Base-by-base conservation (phyloP, 2,888 invertebrate genomes). In the Chesias legatella region DNA sequence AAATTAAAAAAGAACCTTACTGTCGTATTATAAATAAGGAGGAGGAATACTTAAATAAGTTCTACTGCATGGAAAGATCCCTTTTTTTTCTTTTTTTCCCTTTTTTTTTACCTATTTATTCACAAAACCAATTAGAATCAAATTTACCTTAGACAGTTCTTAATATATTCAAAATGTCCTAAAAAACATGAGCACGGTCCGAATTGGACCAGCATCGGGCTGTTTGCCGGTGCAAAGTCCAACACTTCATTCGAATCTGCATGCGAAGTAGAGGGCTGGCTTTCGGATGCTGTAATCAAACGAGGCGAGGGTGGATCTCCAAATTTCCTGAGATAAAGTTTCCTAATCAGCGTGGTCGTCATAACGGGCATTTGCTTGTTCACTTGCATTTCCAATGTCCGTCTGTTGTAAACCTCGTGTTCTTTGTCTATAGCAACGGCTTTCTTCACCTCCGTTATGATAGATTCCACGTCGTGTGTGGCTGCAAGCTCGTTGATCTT, bases 401-500 rank as follows among this genome's bases (percentile, higher is more conserved):
- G 37, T 6, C 51, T 59, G 34, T 78, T 74, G 41, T 63, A 64
- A 4, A 63, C 62, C 17, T 58, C 51, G 40, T 71, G 60, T 7
- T 57, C 48, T 25, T 64, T 69, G 33, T 83, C 68, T 0, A 80
- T 63, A 0, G 85, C 83, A 0, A 85, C 79, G 9, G 71, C 73
- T 1, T 71, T 58, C 26, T 80, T 79, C 1, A 82, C 77, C 20
- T 73, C 76, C 1, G 69, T 76, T 20, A 82, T 53, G 6, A 85
- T 85, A 0, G 80, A 67, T 44, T 76, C 76, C 0, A 85, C 39
- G 32, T 85, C 83, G 1, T 63, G 52, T 0, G 58, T 60, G 0
- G 53, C 21, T 0, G 78, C 60, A 1, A 75, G 47, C 9, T 63
- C 37, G 3, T 69, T 53, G 10, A 85, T 79, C 46, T 79, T 75